Percentiles rank a stretch among this genome's conserved stretches.
Evolutionary conservation across 2,888 invertebrate genomes (phyloP).

Genomic region (Melinopterus prodromus): DNA sequence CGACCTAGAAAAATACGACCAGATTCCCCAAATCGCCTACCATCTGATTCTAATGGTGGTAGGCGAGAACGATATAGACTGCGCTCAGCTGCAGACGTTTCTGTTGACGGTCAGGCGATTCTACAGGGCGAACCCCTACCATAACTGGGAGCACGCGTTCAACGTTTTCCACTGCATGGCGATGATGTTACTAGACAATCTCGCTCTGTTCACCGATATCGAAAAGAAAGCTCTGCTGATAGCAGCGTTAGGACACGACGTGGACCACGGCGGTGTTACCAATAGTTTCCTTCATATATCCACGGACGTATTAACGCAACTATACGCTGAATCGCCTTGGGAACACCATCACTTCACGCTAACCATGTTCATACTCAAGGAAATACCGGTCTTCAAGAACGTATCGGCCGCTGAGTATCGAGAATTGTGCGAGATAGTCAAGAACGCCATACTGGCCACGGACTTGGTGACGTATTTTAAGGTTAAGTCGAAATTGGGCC

Average conservation of each 20-base stretch:
- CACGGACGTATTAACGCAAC: conserved; percentile 63
- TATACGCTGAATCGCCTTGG: conserved; percentile 67
- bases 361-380: conserved; percentile 65
- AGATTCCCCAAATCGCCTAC: conserved; percentile 64
- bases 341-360: conserved; percentile 70
- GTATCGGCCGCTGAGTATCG: conserved; percentile 22
- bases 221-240: conserved; percentile 66
- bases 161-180: conserved; percentile 70
- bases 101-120: conserved; percentile 61
- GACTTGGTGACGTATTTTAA: conserved; percentile 68
- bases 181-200: conserved; percentile 63
- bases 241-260: conserved; percentile 68
- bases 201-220: conserved; percentile 60
- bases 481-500: conserved; percentile 63
- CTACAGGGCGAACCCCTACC: conserved; percentile 69
- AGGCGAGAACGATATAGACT: conserved; percentile 60
- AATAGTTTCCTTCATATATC: conserved; percentile 67
- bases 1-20: conserved; percentile 60
- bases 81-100: conserved; percentile 60
- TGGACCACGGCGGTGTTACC: conserved; percentile 70
- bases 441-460: conserved; percentile 67
- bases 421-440: conserved; percentile 18
- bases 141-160: conserved; percentile 72
- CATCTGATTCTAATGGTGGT: conserved; percentile 65
- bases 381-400: conserved; percentile 30